Evolutionary conservation across 2,888 invertebrate genomes (phyloP), one percentile per base, ranked within the genome.

Genomic region (Lissonota sp.): DNA sequence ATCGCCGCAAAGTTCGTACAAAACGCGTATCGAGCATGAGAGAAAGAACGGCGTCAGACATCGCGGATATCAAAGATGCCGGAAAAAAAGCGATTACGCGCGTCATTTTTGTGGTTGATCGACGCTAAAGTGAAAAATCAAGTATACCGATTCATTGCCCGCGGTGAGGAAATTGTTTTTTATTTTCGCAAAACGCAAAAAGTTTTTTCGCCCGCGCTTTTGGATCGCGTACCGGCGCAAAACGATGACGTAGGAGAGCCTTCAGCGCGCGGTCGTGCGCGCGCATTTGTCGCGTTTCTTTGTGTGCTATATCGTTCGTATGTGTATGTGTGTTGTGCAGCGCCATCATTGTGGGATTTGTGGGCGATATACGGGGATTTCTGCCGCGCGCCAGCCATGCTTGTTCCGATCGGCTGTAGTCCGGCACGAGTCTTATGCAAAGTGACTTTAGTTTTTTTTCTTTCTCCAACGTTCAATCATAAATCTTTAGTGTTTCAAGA

Each of bases 301-400:
- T 26, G 26, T 26, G 26, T 26, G 26, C 26, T 26, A 26, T 26
- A 26, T 26, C 26, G 26, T 26, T 12, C 14, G 14, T 53, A 6
- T 12, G 12, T 12, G 53, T n/a, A n/a, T n/a, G n/a, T n/a, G n/a
- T n/a, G n/a, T n/a, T n/a, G n/a, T 53, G 53, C n/a, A n/a, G 57
- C 72, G 69, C 69, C 58, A 73, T 26, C 26, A 26, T 26, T 1
- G 26, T 26, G 26, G 26, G 3, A 1, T 2, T 26, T 1, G 26
- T 26, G 26, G 26, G 3, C 26, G 26, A 26, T 26, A 3, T 26
- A 26, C 62, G 69, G 69, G 77, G 60, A 77, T 70, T 70, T 78
- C 44, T 74, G 70, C 74, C 78, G 80, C 81, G 80, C 80, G 81
- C 81, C 26, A 78, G 78, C 81, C 81, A 78, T 81, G 73, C 81